A percentile compares a stretch with the other conserved stretches of the same genome.
Conservation (phyloP, 2,113 vertebrate genomes). For the Leptobrachium ailaonicum region DNA sequence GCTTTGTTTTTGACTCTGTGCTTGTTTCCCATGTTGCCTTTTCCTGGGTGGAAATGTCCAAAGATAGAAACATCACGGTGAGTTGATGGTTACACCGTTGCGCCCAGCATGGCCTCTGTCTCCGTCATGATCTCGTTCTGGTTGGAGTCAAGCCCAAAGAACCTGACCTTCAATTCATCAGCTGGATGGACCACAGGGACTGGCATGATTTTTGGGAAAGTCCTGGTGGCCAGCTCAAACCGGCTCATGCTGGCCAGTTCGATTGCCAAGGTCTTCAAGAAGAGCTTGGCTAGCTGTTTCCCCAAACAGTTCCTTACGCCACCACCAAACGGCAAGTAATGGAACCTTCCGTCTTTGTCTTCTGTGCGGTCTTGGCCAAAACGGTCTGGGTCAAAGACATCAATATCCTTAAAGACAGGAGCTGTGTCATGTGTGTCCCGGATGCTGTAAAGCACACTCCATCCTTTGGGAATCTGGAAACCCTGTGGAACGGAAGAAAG, state of each 20-base stretch:
- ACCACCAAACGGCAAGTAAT: constrained; percentile 93
- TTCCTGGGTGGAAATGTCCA: not conserved
- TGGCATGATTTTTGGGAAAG: constrained; percentile 85
- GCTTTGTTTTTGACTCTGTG: constrained; percentile 26
- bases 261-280: constrained; percentile 88
- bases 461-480: constrained; percentile 96
- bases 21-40: constrained; percentile 28
- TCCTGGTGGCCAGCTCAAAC: constrained; percentile 90
- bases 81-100: constrained; percentile 74
- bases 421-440: constrained; percentile 95
- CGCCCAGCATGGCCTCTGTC: constrained; percentile 86
- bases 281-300: constrained; percentile 93
- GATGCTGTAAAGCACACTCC: constrained; percentile 99
- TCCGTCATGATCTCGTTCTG: constrained; percentile 97
- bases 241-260: constrained; percentile 92
- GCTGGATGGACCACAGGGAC: constrained; percentile 93
- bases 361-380: constrained; percentile 88
- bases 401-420: constrained; percentile 89
- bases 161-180: constrained; percentile 90
- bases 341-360: constrained; percentile 92
- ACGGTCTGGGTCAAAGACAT: constrained; percentile 88
- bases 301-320: constrained; percentile 93
- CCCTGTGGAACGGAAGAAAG: constrained; percentile 69
- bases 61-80: not conserved
- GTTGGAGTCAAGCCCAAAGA: constrained; percentile 96